Evolutionary conservation across 2,113 vertebrate species (phyloP), one percentile per base, ranked within the genome.

Genomic region (Phaetusa simplex): DNA sequence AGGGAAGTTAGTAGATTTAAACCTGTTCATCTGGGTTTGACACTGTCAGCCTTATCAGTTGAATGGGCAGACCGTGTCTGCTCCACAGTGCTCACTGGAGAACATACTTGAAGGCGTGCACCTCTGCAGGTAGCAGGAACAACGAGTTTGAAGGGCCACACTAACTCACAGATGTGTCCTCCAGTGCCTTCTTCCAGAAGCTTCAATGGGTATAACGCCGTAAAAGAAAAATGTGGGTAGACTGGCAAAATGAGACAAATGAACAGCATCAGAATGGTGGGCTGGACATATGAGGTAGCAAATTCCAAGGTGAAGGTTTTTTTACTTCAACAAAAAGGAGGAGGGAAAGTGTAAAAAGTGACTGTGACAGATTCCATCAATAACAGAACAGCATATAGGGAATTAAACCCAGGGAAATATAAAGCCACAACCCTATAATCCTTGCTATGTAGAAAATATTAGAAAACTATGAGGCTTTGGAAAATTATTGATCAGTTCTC

Each of bases 101-200:
- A 74, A 74, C 0, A 1, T 69, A 26, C 36, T n/a, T 32, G 50
- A 80, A 88, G 58, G 85, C 0, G 1, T 64, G 56, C 3, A 5
- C 9, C 1, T 58, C 56, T 88, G 64, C 61, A 81, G 34, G 27
- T 6, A 42, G 64, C 42, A 81, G 26, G 53, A 65, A 12, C 38
- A 36, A 6, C 0, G 0, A 56, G 19, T 40, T 20, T 3, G 9
- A 59, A 79, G 55, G n/a, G 29, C 34, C 14, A 3, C 45, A 7
- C 14, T 56, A 69, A 45, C 52, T 47, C 45, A 52, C 17, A 76
- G 26, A 11, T 40, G 11, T 1, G 0, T 69, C 61, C n/a, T 64
- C 26, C 69, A 30, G 19, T 34, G 26, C 36, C 26, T 71, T 40
- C 79, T 74, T 78, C n/a, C 50, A 62, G 72, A 55, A 78, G 36